Evolutionary conservation across 2,888 invertebrate genomes (phyloP), one percentile per base, ranked within the genome.

Genomic region (Macrophya annulata): DNA sequence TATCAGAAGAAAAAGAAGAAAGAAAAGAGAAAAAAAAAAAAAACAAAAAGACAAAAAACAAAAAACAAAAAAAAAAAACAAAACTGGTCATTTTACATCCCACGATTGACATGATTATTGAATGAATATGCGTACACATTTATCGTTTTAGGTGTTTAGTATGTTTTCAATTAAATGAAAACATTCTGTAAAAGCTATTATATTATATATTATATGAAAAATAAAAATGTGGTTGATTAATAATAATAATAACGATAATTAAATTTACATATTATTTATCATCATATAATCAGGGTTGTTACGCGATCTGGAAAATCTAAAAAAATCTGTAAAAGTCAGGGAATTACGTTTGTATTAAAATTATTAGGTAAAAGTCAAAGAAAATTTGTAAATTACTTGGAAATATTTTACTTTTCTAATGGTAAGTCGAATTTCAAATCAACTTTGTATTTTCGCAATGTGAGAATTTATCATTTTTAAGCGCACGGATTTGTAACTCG

Each of bases 191-290:
- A 89, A 89, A 89, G 89, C 89, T 90, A 90, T 89, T 90, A 89
- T 90, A 90, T 68, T 43, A 74, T 43, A n/a, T 45, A 45, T 74
- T 43, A 74, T 74, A 74, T 43, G 51, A 84, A 85, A 89, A 91
- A 91, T 90, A 90, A 90, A 92, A 89, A 89, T 88, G 89, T 89
- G 90, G 90, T 91, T 91, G 89, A 90, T 90, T 91, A 89, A 87
- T 91, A 91, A 84, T 74, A 59, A 84, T 76, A 25, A 62, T 15
- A 12, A 37, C 10, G 31, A 77, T 62, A 62, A 21, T 62, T 25
- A 21, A 25, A 62, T 62, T 17, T 4, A 25, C 25, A 62, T 21
- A 62, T 25, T 62, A 62, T 62, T 62, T 62, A 59, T 59, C 59
- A 31, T 31, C n/a, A n/a, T n/a, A n/a, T n/a, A n/a, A n/a, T n/a